Evolutionary conservation across 2,113 vertebrate species (phyloP).

Genomic region (Calypte anna): DNA sequence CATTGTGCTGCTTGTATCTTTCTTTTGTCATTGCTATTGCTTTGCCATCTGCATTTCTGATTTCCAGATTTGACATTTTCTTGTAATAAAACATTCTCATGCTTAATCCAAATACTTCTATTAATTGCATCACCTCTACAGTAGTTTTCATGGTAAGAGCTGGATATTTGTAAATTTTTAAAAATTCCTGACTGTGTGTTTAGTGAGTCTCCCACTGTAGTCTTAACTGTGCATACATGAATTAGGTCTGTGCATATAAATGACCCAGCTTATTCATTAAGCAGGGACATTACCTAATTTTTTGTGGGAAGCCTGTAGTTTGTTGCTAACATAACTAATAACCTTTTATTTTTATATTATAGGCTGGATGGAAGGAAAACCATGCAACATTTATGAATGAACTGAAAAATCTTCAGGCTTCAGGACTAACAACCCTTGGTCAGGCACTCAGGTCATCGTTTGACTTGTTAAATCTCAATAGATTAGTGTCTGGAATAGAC

Average conservation of each 20-base stretch:
- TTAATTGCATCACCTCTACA: not conserved
- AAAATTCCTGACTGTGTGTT: not conserved
- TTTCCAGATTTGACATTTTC: not conserved
- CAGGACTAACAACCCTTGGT: conserved; percentile 93
- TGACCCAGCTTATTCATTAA: not conserved
- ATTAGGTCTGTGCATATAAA: not conserved
- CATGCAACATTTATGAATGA: conserved; percentile 98
- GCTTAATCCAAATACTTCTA: not conserved
- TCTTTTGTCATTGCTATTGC: not conserved
- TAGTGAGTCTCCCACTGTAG: not conserved
- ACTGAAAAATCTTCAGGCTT: conserved; percentile 97
- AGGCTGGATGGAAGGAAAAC: conserved; percentile 99
- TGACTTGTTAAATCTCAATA: conserved; percentile 98
- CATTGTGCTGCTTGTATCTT: not conserved
- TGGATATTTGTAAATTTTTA: not conserved
- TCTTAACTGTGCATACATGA: not conserved
- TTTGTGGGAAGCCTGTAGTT: not conserved
- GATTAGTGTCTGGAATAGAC: conserved; percentile 98
- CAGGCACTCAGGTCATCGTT: conserved; percentile 94
- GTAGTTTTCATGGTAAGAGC: not conserved
- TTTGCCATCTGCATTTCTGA: not conserved
- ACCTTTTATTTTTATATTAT: not conserved
- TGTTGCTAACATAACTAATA: conserved; percentile 12
- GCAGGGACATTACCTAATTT: not conserved
- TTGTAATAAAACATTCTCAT: not conserved